These are phyloP conservation scores for Martes martes DNA, from an alignment of 2,113 vertebrate genomes.

Conservation along the genomic window DNA sequence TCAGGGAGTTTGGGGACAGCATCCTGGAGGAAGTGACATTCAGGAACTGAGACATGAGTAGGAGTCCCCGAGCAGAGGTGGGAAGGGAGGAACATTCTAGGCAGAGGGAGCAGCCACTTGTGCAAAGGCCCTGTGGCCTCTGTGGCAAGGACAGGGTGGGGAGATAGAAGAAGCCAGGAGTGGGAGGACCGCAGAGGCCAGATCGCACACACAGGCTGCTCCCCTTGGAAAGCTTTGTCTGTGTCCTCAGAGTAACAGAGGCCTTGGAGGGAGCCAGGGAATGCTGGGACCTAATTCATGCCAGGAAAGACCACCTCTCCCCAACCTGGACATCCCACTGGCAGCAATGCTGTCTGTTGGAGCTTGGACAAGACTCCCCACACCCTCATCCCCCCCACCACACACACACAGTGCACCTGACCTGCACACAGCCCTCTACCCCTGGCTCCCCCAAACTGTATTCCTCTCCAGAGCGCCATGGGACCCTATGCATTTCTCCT, in stretches of 20 bases:
- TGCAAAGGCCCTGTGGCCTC: neutral
- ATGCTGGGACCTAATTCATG: fast-evolving
- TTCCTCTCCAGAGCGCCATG: neutral
- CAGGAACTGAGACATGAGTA: neutral
- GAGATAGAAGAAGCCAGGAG: neutral
- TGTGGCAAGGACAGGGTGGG: neutral
- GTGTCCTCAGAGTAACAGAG: neutral
- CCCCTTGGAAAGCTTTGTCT: neutral
- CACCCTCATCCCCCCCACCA: too few species aligned
- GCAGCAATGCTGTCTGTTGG: neutral
- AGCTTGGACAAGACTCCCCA: neutral
- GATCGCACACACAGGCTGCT: neutral
- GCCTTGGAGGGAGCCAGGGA: neutral
- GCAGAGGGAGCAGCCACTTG: fast-evolving
- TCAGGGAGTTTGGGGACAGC: neutral
- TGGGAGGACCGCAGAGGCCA: neutral
- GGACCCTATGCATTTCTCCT: neutral
- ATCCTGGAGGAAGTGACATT: neutral
- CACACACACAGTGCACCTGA: neutral
- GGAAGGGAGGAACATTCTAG: neutral
- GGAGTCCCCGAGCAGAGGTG: neutral
- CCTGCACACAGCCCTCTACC: neutral
- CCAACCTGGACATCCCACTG: fast-evolving
- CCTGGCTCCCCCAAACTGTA: neutral
- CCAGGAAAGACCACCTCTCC: neutral